A percentile compares a stretch with the other conserved stretches of the same genome.
Conservation (phyloP, 2,113 vertebrate species). For the Lasiurus borealis region DNA sequence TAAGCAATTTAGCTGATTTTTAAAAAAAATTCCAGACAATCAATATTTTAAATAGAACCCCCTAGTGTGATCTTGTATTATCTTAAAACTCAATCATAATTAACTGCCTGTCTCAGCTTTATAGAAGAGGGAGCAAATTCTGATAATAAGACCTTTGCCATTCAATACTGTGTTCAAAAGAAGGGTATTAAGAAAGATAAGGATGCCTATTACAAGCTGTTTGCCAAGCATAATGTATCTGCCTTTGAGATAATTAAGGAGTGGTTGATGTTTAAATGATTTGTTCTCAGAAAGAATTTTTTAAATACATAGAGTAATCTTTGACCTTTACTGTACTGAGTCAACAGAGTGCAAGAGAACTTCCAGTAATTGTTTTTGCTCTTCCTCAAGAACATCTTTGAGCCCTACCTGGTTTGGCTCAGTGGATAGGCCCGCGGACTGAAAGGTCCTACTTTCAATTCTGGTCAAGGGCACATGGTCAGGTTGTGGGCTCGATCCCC, state of each 20-base stretch:
- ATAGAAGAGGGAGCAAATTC: neutral
- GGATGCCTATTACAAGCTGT: constrained; percentile 23
- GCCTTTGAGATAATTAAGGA: constrained; percentile 30
- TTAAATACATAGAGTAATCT: constrained; percentile 49
- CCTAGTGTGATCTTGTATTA: neutral
- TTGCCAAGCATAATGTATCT: constrained; percentile 58
- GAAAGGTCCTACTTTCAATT: too few species aligned
- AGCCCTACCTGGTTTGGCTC: too few species aligned
- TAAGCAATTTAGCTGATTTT: constrained; percentile 45
- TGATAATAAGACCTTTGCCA: constrained; percentile 55
- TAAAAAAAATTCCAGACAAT: neutral
- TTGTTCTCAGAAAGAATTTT: constrained; percentile 50
- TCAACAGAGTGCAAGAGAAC: constrained; percentile 9
- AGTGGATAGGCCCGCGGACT: too few species aligned
- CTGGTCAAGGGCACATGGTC: too few species aligned
- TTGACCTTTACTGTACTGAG: constrained; percentile 65
- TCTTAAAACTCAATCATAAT: constrained; percentile 40
- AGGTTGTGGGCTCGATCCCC: too few species aligned
- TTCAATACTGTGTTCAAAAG: constrained; percentile 45
- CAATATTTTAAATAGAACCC: neutral
- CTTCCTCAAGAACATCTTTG: neutral
- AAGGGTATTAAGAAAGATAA: constrained; percentile 65
- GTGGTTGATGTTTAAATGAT: constrained; percentile 67
- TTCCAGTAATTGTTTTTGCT: neutral
- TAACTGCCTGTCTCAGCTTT: constrained; percentile 39